phyloP scores from a whole-genome alignment of 2,797 vertebrate genomes.

The Chiloscyllium punctatum region DNA sequence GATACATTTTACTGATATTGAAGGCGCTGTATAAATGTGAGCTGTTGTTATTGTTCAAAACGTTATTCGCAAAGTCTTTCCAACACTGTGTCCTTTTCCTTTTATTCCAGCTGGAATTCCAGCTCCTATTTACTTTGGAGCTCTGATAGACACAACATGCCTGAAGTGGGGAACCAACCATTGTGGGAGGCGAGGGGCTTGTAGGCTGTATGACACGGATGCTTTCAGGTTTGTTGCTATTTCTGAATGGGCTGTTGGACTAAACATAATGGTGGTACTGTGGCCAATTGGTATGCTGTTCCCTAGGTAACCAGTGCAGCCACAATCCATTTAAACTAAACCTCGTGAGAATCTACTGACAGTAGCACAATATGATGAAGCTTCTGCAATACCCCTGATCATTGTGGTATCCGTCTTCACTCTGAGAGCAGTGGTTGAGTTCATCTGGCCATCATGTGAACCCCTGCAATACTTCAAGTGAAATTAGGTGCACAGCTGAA shows the following conservation, averaged over 20 bases:
- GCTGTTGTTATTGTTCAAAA: neutral
- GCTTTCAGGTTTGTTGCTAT: slow-evolving; percentile 67
- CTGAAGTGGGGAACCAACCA: slow-evolving; percentile 78
- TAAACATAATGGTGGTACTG: neutral
- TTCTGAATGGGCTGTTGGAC: neutral
- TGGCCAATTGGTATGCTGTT: neutral
- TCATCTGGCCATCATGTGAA: neutral
- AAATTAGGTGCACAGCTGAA: neutral
- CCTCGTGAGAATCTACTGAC: neutral
- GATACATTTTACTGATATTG: neutral
- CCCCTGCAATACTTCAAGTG: too few species aligned
- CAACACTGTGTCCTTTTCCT: slow-evolving; percentile 8
- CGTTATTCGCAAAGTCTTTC: neutral
- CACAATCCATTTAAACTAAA: neutral
- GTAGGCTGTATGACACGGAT: slow-evolving; percentile 72
- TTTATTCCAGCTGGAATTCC: slow-evolving; percentile 75
- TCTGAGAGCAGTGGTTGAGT: neutral
- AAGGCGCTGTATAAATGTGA: neutral
- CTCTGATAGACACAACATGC: slow-evolving; percentile 78
- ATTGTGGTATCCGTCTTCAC: neutral
- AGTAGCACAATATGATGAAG: neutral
- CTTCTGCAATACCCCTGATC: neutral
- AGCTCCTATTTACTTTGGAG: slow-evolving; percentile 85
- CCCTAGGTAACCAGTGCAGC: neutral
- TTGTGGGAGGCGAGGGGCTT: slow-evolving; percentile 75